Evolutionary conservation across 2,113 vertebrate species (phyloP).

Genomic region (Saccopteryx leptura): DNA sequence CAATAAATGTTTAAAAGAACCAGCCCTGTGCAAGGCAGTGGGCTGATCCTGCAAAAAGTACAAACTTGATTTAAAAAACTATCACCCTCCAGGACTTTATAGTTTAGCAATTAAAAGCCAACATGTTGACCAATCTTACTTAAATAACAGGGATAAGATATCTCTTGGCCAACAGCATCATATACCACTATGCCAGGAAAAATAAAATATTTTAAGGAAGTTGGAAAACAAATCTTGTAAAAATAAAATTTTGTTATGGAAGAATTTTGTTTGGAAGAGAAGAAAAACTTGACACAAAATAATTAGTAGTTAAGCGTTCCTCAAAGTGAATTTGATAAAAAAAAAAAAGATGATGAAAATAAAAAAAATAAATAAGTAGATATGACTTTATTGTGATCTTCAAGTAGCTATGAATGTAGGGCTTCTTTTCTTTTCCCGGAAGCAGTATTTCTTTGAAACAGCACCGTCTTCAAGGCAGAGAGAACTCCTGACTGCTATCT

Average conservation of each 20-base stretch:
- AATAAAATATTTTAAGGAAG: background rate
- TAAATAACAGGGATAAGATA: background rate
- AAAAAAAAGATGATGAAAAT: background rate
- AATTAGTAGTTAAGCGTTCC: background rate
- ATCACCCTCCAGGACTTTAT: background rate
- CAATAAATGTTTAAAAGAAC: background rate
- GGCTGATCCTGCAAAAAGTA: background rate
- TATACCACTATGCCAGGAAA: background rate
- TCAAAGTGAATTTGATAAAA: conserved; percentile 5
- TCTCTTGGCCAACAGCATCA: background rate
- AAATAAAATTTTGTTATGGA: conserved; percentile 17
- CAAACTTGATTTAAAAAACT: background rate
- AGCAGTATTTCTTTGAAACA: conserved; percentile 63
- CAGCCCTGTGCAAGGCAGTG: background rate
- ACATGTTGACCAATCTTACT: background rate
- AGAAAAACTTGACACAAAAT: background rate
- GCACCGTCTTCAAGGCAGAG: conserved; percentile 69
- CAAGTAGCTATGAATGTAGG: background rate
- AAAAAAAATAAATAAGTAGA: background rate
- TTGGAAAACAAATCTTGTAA: conserved; percentile 5
- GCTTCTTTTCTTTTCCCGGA: conserved; percentile 51
- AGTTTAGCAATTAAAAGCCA: background rate
- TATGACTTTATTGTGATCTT: background rate
- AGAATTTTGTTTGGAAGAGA: conserved; percentile 11
- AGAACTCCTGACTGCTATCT: conserved; percentile 68